Evolutionary conservation across 2,888 invertebrate species (phyloP), one percentile per base, ranked within the genome.

Genomic region (Drosophila mimetica): DNA sequence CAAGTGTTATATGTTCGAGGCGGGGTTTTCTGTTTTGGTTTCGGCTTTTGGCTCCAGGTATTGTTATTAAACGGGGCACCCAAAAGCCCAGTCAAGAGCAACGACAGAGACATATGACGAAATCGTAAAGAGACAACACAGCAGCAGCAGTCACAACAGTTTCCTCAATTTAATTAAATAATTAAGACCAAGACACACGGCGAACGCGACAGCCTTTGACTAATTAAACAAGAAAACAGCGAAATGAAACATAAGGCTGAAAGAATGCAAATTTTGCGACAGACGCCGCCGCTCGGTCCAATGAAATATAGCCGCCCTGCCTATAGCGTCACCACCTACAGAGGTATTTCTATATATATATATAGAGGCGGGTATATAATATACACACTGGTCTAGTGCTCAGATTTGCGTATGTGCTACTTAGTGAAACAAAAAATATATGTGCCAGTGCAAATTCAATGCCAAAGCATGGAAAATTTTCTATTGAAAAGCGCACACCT

Each of bases 141-240:
- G n/a, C 2, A 39, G 18, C 41, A 34, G 37, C 71, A 58, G 58
- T 47, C 57, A 65, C 54, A 65, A 72, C 71, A 67, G 64, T 72
- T 63, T 81, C 48, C 76, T 72, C 76, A 79, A 82, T 79, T 80
- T 71, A 85, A 85, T 85, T 79, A 79, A 85, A 79, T 74, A 85
- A 82, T 85, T 75, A 78, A 80, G 75, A 60, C 64, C 78, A 54
- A 65, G 72, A 77, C 72, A 73, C 61, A 64, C 48, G 16, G 57
- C 61, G 36, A 41, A 46, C 47, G 53, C 55, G 47, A 57, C 47
- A 57, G 57, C 54, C 57, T 46, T 77, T 64, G 46, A 61, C 58
- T 67, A 75, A 71, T 77, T 74, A 63, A 71, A 74, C 76, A 39
- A 54, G 30, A 50, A 34, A 44, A 66, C 46, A 36, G 42, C 22